Conservation (phyloP, 2,797 vertebrate genomes). For the Epinephelus malabaricus region DNA sequence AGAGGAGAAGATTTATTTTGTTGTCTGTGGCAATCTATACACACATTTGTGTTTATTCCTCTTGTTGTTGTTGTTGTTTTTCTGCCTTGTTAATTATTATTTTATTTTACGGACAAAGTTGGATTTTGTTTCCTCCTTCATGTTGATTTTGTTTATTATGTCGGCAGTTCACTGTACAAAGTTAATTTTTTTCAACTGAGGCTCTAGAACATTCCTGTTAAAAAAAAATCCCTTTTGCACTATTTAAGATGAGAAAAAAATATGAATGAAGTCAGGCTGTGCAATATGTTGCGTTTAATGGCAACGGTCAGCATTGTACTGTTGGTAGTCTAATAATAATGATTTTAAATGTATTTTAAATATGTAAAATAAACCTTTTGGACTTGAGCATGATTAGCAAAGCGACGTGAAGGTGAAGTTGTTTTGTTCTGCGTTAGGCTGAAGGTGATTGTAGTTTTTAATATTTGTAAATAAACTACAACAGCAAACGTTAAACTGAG, state of each 20-base stretch:
- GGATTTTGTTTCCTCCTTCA: constrained; percentile 74
- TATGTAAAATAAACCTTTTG: constrained; percentile 98
- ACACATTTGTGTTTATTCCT: constrained; percentile 85
- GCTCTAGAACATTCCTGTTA: constrained; percentile 97
- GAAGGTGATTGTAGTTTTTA: constrained; percentile 82
- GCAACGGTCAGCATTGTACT: constrained; percentile 94
- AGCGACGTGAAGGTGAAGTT: constrained; percentile 85
- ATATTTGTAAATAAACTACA: constrained; percentile 85
- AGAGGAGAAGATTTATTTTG: constrained; percentile 90
- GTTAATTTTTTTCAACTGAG: constrained; percentile 84
- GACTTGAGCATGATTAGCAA: constrained; percentile 94
- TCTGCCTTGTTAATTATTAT: constrained; percentile 79
- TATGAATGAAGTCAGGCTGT: constrained; percentile 96
- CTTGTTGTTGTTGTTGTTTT: constrained; percentile 60
- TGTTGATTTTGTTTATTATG: constrained; percentile 83
- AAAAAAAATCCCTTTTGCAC: constrained; percentile 92
- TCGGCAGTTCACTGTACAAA: constrained; percentile 93
- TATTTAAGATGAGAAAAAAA: constrained; percentile 92
- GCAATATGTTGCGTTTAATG: constrained; percentile 94
- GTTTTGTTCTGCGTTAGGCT: constrained; percentile 80
- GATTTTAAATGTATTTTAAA: constrained; percentile 99
- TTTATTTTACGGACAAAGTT: constrained; percentile 81
- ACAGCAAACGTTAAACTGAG: constrained; percentile 62
- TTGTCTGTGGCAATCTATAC: constrained; percentile 96
- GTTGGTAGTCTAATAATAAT: constrained; percentile 92